Evolutionary conservation across 2,888 invertebrate species (phyloP).

Genomic region (Oscheius myriophilus): DNA sequence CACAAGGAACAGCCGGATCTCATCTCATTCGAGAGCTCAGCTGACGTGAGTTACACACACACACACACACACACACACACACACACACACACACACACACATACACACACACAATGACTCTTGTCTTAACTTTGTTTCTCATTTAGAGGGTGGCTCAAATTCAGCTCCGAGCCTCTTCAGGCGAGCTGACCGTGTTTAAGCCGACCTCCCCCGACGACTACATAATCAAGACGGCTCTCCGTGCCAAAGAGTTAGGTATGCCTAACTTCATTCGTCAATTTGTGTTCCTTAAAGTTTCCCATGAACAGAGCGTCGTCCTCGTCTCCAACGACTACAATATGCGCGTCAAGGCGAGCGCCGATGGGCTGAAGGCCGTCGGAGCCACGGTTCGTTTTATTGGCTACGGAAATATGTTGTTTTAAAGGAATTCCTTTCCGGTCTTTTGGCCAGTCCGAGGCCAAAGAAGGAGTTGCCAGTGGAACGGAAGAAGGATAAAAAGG

Average conservation of each 20-base stretch:
- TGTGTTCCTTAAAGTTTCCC: background rate
- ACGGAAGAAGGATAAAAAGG: too few relatives aligned
- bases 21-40: conserved; percentile 8
- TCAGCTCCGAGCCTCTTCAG: too few relatives aligned
- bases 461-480: too few relatives aligned
- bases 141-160: background rate
- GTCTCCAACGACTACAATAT: conserved; percentile 10
- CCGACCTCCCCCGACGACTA: background rate
- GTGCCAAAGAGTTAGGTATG: background rate
- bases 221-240: conserved; percentile 7
- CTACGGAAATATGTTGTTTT: background rate
- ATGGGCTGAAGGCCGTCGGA: background rate
- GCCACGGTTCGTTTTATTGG: background rate
- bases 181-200: background rate
- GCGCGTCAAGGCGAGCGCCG: background rate
- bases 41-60: conserved; percentile 10
- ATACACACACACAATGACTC: too few relatives aligned
- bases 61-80: too few relatives aligned
- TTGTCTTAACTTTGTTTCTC: background rate
- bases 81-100: too few relatives aligned
- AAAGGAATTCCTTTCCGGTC: background rate
- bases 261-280: background rate
- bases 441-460: too few relatives aligned
- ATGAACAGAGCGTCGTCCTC: background rate
- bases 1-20: conserved; percentile 1